A percentile compares a stretch with the other conserved stretches of the same genome.
These are phyloP conservation scores for Dyspetes luteomarginatus DNA, from an alignment of 2,888 invertebrate species.

Conservation along the genomic window DNA sequence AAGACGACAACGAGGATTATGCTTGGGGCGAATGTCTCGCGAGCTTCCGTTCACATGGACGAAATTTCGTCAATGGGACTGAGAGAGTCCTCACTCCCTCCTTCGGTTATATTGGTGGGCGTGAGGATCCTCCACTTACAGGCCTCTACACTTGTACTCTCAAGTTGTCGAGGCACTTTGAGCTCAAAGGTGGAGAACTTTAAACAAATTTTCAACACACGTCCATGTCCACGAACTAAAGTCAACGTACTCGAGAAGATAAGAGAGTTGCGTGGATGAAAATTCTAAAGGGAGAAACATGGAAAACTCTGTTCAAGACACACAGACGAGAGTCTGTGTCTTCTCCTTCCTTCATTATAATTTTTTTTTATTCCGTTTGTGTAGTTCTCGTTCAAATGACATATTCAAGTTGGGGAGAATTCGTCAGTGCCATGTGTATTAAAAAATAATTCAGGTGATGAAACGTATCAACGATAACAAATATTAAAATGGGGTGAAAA, in stretches of 20 bases:
- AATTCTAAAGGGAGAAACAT: neutral
- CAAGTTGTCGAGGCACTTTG: conserved; percentile 33
- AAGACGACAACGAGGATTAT: neutral
- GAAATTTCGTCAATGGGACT: conserved; percentile 26
- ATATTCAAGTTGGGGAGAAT: too few species aligned
- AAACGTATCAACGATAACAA: too few species aligned
- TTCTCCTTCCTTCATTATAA: neutral
- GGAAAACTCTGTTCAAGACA: conserved; percentile 4
- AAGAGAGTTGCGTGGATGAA: neutral
- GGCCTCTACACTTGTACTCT: neutral
- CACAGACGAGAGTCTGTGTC: neutral
- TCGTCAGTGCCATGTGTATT: too few species aligned
- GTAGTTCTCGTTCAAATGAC: too few species aligned
- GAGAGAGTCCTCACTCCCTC: neutral
- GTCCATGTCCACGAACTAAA: too few species aligned
- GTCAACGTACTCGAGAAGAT: conserved; percentile 14
- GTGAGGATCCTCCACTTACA: neutral
- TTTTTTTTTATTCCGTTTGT: neutral
- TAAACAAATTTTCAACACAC: neutral
- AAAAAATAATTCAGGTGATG: too few species aligned
- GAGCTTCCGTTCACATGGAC: conserved; percentile 33
- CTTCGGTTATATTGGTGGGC: neutral
- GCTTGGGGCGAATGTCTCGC: conserved; percentile 21
- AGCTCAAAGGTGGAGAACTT: neutral
- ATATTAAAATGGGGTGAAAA: too few species aligned